Evolutionary conservation across 92 coral and sea anemone genomes (phyloP).

Genomic region (Diadumene lineata): DNA sequence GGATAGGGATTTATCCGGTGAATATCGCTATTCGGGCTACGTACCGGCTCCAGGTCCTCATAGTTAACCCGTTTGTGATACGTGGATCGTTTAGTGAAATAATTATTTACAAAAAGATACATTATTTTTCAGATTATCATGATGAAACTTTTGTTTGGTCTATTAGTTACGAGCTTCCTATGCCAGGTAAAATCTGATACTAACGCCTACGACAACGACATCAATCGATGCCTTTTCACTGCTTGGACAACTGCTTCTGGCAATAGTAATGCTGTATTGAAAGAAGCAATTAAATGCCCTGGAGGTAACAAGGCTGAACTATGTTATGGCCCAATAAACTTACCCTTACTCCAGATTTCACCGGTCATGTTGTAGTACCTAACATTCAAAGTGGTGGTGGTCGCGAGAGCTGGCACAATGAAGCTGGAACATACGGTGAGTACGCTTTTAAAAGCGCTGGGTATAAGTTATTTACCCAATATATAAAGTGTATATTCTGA

Average conservation of each 20-base stretch:
- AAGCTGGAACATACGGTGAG: background rate
- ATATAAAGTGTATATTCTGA: background rate
- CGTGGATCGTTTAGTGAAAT: too few relatives aligned
- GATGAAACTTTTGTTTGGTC: background rate
- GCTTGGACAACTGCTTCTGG: slow-evolving; percentile 30
- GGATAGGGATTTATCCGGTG: too few relatives aligned
- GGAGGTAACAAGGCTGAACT: slow-evolving; percentile 2
- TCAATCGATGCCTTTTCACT: slow-evolving; percentile 40
- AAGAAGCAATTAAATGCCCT: slow-evolving; percentile 11
- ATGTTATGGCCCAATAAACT: slow-evolving; percentile 19
- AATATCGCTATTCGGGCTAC: too few relatives aligned
- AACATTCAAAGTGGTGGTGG: background rate
- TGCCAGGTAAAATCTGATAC: background rate
- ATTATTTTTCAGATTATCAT: background rate
- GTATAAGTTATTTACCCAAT: background rate
- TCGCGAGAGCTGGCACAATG: background rate
- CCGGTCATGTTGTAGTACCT: slow-evolving; percentile 25
- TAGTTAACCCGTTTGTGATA: too few relatives aligned
- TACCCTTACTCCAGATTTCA: slow-evolving; percentile 33
- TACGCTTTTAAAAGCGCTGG: background rate
- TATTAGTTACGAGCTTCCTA: background rate
- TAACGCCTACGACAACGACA: slow-evolving; percentile 36
- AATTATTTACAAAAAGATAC: too few relatives aligned
- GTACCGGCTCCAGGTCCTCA: too few relatives aligned
- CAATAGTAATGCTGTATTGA: slow-evolving; percentile 2